Base-by-base conservation (phyloP, 1,140 invertebrate species). In the Drosophila cardini region DNA sequence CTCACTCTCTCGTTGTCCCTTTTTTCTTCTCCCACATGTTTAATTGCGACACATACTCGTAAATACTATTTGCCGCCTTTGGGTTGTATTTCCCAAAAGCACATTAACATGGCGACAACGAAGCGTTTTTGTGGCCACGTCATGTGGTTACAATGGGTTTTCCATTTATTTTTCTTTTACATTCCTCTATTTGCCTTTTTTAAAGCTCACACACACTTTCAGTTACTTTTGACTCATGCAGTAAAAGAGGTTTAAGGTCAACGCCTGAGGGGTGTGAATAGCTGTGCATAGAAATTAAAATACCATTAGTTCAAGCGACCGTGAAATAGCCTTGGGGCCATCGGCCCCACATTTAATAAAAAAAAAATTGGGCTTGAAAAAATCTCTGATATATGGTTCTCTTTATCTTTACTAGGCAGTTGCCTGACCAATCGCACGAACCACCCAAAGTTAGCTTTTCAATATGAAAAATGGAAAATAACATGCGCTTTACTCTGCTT, bases 271-370 rank as follows among this genome's bases (percentile, higher is more conserved):
- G 76, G 70, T 71, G 74, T 75, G 78, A 82, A 72, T 72, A 72
- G 45, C 40, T 52, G 67, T 56, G 21, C 43, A 73, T 70, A 56
- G 72, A 83, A 86, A 86, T 86, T 86, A 86, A 86, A 87, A 87
- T 79, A 64, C 67, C 83, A 87, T 86, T 79, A 86, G 68, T 72
- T 73, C 79, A 87, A 77, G 36, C 57, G 72, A 72, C 67, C 79
- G 83, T 79, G 70, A 79, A 82, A 68, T 46, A 55, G 67, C 64
- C 58, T 62, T 48, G 48, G 48, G 32, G 60, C 53, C 11, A 53
- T 36, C 61, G 32, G 34, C 36, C 21, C 9, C 11, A 50, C 15
- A 42, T 13, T 11, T 34, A 34, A 34, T 42, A 57, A 52, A 21
- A 36, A 56, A 48, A 32, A 15, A 45, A 40, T 5, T 13, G 11